These are phyloP conservation scores for Pseudobourletiella spinata DNA, from an alignment of 1,140 invertebrate genomes.

Conservation along the genomic window DNA sequence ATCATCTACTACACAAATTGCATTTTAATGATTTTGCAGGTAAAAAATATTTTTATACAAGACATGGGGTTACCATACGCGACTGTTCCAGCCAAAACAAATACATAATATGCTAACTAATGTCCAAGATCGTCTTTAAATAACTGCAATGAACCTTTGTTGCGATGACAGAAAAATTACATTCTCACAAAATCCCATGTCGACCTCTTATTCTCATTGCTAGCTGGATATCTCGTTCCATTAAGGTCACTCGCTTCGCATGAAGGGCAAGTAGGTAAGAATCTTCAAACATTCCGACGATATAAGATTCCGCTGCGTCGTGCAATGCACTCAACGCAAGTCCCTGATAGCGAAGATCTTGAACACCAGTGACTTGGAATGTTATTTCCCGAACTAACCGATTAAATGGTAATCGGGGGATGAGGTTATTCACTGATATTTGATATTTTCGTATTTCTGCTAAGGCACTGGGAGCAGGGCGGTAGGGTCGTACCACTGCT, in stretches of 20 bases:
- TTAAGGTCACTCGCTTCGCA: conserved; percentile 63
- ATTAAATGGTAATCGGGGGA: conserved; percentile 51
- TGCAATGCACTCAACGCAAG: conserved; percentile 52
- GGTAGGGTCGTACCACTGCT: not conserved
- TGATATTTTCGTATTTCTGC: conserved; percentile 44
- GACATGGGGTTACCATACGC: too few relatives aligned
- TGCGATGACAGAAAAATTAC: too few relatives aligned
- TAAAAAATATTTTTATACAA: too few relatives aligned
- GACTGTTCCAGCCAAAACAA: too few relatives aligned
- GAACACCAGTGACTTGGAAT: conserved; percentile 46
- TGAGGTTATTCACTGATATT: conserved; percentile 48
- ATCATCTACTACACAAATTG: too few relatives aligned
- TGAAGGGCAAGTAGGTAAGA: conserved; percentile 58
- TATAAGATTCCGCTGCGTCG: conserved; percentile 80
- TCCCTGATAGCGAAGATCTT: conserved; percentile 51
- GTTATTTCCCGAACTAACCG: conserved; percentile 50
- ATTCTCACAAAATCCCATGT: too few relatives aligned
- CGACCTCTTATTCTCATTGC: conserved; percentile 37
- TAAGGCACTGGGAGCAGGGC: conserved; percentile 39
- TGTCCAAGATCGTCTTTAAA: too few relatives aligned
- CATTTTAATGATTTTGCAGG: too few relatives aligned
- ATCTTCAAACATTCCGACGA: conserved; percentile 66
- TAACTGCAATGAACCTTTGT: too few relatives aligned
- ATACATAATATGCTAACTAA: too few relatives aligned
- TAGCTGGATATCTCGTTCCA: conserved; percentile 51